A percentile compares a stretch with the other conserved stretches of the same genome.
phyloP scores from a whole-genome alignment of 2,888 invertebrate species.

The Pherbina coryleti region DNA sequence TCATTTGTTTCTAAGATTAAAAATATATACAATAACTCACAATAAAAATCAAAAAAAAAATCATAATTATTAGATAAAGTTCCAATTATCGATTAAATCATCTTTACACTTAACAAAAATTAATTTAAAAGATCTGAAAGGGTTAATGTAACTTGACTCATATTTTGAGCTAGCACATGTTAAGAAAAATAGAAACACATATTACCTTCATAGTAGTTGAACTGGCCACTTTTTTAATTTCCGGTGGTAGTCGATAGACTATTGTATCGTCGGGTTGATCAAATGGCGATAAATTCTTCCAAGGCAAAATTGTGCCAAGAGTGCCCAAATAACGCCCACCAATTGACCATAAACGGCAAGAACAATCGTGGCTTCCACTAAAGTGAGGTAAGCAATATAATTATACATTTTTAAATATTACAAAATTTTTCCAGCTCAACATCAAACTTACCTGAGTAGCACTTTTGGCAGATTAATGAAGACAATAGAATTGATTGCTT shows the following conservation, averaged over 20 bases:
- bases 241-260: conserved; percentile 76
- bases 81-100: too few species aligned
- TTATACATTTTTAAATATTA: too few species aligned
- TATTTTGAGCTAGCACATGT: too few species aligned
- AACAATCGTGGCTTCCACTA: conserved; percentile 79
- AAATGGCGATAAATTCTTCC: conserved; percentile 72
- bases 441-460: conserved; percentile 74
- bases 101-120: too few species aligned
- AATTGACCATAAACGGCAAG: conserved; percentile 81
- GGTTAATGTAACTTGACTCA: too few species aligned
- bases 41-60: too few species aligned
- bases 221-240: conserved; percentile 80
- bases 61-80: too few species aligned
- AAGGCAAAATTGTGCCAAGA: conserved; percentile 78
- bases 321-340: conserved; percentile 81
- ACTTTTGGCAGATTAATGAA: conserved; percentile 77
- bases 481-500: conserved; percentile 76
- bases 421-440: background rate
- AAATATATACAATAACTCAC: too few species aligned
- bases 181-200: background rate
- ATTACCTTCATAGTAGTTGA: conserved; percentile 81
- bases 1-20: too few species aligned
- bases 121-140: too few species aligned
- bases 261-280: conserved; percentile 66
- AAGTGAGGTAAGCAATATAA: too few species aligned